Base-by-base conservation (phyloP, 2,888 invertebrate genomes). In the Drosophila falleni region DNA sequence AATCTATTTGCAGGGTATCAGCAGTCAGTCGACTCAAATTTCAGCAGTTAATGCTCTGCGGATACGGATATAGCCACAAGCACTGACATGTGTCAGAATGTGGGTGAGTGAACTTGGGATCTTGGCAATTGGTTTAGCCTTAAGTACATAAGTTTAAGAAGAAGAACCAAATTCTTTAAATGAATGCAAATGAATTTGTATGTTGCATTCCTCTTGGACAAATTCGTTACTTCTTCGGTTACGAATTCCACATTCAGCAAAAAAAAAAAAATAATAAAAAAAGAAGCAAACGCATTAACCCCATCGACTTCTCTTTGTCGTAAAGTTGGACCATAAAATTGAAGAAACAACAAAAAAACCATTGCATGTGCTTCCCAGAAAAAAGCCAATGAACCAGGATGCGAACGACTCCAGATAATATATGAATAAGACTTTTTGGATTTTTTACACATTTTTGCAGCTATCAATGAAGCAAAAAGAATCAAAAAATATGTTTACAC, bases 321-420 rank as follows among this genome's bases (percentile, higher is more conserved):
- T 87, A 73, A 83, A 85, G 62, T 85, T 82, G 39, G 55, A 69
- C 72, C 83, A 77, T 87, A 70, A 86, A 85, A 74, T 61, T 31
- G 19, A 60, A 72, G 49, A 80, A 70, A 68, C 51, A 82, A 64
- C 66, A 73, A 60, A 73, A 60, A 71, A 47, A 33, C 50, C 26
- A 23, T 53, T 64, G 19, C 60, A 23, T n/a, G 11, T 63, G 60
- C 59, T 77, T 78, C 76, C 65, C 35, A 65, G 74, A 70, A 74
- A 55, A 62, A 53, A 31, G 74, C 55, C 74, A 75, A 70, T 70
- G 75, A 75, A 75, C 74, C 71, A 39, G 55, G 65, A 62, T 46
- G 33, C 59, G 35, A 33, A 33, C 16, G 23, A 13, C 44, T 19
- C 10, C 47, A 51, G 50, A 47, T 33, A 37, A 47, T 58, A 23